phyloP scores from a whole-genome alignment of 2,888 invertebrate species.

The Cephus pulcher region DNA sequence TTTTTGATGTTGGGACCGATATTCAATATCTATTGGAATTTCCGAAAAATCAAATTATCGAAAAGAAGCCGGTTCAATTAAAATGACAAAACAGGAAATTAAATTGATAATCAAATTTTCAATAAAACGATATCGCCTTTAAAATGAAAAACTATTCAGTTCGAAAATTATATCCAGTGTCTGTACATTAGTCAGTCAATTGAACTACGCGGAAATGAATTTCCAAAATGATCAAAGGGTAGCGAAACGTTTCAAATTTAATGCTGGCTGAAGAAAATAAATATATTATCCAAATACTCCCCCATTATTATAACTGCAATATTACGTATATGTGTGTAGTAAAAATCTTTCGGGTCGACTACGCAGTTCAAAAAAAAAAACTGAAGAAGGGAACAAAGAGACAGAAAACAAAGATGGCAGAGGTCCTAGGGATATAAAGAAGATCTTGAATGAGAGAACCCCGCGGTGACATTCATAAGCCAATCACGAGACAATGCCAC shows the following conservation, averaged over 20 bases:
- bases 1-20: neutral
- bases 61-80: neutral
- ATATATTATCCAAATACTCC: neutral
- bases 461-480: conserved; percentile 10
- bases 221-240: neutral
- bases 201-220: neutral
- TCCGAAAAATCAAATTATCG: neutral
- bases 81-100: neutral
- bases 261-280: neutral
- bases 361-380: neutral
- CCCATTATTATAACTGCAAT: neutral
- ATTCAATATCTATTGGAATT: neutral
- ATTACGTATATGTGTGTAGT: neutral
- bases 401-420: neutral
- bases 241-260: neutral
- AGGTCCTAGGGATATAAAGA: neutral
- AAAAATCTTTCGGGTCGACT: neutral
- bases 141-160: neutral
- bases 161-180: neutral
- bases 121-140: neutral
- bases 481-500: conserved; percentile 15
- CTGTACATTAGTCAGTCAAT: neutral
- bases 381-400: neutral
- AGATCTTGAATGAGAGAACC: conserved; percentile 2
- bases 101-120: neutral